phyloP scores from a whole-genome alignment of 2,113 vertebrate species.

The Spea bombifrons region DNA sequence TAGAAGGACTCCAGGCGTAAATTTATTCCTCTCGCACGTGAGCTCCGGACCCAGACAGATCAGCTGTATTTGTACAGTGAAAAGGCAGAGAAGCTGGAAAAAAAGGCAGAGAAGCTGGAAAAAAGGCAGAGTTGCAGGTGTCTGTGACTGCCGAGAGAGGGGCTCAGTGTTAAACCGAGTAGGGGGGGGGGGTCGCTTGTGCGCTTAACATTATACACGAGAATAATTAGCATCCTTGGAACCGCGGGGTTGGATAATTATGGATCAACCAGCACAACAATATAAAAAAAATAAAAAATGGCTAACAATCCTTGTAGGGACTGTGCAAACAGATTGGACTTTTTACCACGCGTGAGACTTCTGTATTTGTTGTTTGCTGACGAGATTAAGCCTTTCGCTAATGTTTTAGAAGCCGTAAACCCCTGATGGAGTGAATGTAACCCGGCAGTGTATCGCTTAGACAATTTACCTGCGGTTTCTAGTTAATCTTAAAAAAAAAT shows the following conservation, averaged over 20 bases:
- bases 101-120: conserved; percentile 48
- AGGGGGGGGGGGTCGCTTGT: not conserved
- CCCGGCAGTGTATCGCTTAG: no score
- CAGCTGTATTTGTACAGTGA: conserved; percentile 77
- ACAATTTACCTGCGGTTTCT: no score
- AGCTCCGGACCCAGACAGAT: conserved; percentile 60
- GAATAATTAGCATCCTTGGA: conserved; percentile 42
- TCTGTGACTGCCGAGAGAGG: conserved; percentile 50
- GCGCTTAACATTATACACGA: conserved; percentile 27
- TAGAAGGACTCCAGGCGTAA: conserved; percentile 43
- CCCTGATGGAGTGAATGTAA: no score
- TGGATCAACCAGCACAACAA: conserved; percentile 26
- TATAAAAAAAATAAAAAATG: conserved; percentile 11
- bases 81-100: conserved; percentile 56
- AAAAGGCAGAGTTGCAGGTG: conserved; percentile 43
- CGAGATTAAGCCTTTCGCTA: no score
- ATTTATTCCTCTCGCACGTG: conserved; percentile 72
- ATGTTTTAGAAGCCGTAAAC: no score
- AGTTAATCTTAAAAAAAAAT: no score
- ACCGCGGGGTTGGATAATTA: conserved; percentile 28
- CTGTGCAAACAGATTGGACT: not conserved
- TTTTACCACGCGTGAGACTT: no score
- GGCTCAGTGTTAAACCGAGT: not conserved
- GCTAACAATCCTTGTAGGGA: not conserved
- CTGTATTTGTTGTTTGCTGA: no score